Evolutionary conservation across 2,113 vertebrate genomes (phyloP).

Genomic region (Amazona guildingii): DNA sequence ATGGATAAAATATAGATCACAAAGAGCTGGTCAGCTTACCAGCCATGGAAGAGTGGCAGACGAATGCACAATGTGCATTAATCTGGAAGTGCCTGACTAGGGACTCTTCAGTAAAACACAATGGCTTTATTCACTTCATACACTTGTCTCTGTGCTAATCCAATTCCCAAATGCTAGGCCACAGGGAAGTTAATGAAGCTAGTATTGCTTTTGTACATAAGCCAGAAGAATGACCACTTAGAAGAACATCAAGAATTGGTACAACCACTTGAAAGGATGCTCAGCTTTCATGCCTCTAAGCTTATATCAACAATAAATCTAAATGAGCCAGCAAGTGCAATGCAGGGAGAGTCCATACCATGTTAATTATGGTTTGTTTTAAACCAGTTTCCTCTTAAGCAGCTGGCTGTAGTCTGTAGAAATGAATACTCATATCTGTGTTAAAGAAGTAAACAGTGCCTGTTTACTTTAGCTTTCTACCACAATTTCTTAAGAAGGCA

Average conservation of each 20-base stretch:
- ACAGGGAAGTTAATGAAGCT: not conserved
- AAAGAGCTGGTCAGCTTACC: not conserved
- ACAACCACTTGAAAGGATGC: not conserved
- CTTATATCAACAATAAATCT: not conserved
- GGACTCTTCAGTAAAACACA: not conserved
- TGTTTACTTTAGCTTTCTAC: not conserved
- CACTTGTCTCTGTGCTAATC: not conserved
- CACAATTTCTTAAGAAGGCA: not conserved
- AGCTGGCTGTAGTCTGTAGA: not conserved
- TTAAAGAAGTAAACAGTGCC: not conserved
- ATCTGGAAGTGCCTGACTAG: not conserved
- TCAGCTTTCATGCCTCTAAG: not conserved
- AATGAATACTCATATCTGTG: not conserved
- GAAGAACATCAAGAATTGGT: not conserved
- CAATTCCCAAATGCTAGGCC: not conserved
- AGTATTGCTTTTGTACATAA: not conserved
- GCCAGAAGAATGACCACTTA: not conserved
- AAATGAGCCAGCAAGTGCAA: not conserved
- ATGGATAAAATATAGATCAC: not conserved
- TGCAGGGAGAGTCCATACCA: not conserved
- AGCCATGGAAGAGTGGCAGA: not conserved
- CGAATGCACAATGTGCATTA: not conserved
- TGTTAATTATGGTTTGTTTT: not conserved
- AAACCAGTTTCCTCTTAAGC: not conserved
- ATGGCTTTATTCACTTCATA: not conserved